Evolutionary conservation across 2,113 vertebrate genomes (phyloP).

Genomic region (Sebastes schlegelii): DNA sequence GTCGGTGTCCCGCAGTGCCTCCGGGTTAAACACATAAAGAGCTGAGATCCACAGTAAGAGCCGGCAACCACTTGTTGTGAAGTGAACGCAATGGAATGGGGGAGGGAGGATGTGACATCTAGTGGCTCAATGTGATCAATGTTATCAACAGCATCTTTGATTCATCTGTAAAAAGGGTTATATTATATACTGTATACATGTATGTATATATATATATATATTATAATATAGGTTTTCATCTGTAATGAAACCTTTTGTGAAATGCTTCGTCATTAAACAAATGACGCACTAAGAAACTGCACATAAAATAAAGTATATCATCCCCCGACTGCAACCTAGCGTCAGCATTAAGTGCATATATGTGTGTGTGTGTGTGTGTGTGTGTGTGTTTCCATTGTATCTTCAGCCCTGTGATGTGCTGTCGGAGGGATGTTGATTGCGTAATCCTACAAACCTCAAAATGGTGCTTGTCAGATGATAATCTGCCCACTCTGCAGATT

Average conservation of each 20-base stretch:
- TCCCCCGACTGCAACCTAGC: background rate
- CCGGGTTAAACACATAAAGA: too few species aligned
- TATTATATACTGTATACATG: too few species aligned
- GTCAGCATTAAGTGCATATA: conserved; percentile 25
- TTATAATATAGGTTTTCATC: background rate
- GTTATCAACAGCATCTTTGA: too few species aligned
- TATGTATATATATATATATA: too few species aligned
- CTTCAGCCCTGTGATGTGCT: conserved; percentile 43
- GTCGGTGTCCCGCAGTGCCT: too few species aligned
- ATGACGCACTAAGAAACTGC: background rate
- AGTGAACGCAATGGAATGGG: too few species aligned
- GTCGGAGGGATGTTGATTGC: conserved; percentile 62
- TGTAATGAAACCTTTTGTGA: background rate
- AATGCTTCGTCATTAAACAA: background rate
- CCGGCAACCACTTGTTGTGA: too few species aligned
- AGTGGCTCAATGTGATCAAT: too few species aligned
- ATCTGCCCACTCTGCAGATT: conserved; percentile 77
- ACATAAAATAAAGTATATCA: conserved; percentile 21
- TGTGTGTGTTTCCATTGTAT: conserved; percentile 55
- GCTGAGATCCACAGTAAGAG: too few species aligned
- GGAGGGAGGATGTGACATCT: too few species aligned
- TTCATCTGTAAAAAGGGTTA: too few species aligned
- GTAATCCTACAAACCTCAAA: conserved; percentile 67
- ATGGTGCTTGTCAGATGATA: conserved; percentile 68
- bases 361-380: conserved; percentile 21